Percentiles rank a stretch among this genome's conserved stretches.
These are phyloP conservation scores for Philypnodon macrostomus DNA, from an alignment of 2,797 vertebrate species.

Conservation along the genomic window DNA sequence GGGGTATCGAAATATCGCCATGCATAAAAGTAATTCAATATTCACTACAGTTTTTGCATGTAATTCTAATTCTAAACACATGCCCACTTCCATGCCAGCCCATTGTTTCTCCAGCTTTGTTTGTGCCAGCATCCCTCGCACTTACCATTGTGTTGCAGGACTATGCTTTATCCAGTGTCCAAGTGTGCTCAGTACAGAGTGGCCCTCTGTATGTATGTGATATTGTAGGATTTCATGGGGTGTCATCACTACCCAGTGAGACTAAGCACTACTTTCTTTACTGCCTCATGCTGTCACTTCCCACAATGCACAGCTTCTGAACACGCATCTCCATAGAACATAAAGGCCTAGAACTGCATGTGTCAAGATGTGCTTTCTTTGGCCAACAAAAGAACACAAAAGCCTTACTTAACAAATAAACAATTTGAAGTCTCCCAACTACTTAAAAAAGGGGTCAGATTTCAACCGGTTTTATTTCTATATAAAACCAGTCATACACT, in stretches of 20 bases:
- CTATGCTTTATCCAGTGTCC: too few relatives aligned
- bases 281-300: slow-evolving; percentile 5
- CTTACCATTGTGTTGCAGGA: slow-evolving; percentile 9
- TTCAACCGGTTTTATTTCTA: too few relatives aligned
- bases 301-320: slow-evolving; percentile 16
- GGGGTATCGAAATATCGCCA: too few relatives aligned
- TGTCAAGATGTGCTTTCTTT: not conserved
- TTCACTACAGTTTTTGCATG: too few relatives aligned
- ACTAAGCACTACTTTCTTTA: slow-evolving; percentile 16
- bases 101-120: slow-evolving; percentile 18
- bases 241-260: slow-evolving; percentile 43
- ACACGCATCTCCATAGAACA: not conserved
- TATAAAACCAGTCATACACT: too few relatives aligned
- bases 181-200: not conserved
- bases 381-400: not conserved
- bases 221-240: slow-evolving; percentile 36
- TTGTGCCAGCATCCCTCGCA: slow-evolving; percentile 15
- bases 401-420: not conserved
- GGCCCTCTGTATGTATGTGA: slow-evolving; percentile 15
- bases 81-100: slow-evolving; percentile 12
- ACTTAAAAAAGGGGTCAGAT: not conserved
- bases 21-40: too few relatives aligned
- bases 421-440: not conserved
- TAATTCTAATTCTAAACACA: too few relatives aligned
- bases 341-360: not conserved